phyloP scores from a whole-genome alignment of 2,888 invertebrate species.

The Amphipoea lucens region DNA sequence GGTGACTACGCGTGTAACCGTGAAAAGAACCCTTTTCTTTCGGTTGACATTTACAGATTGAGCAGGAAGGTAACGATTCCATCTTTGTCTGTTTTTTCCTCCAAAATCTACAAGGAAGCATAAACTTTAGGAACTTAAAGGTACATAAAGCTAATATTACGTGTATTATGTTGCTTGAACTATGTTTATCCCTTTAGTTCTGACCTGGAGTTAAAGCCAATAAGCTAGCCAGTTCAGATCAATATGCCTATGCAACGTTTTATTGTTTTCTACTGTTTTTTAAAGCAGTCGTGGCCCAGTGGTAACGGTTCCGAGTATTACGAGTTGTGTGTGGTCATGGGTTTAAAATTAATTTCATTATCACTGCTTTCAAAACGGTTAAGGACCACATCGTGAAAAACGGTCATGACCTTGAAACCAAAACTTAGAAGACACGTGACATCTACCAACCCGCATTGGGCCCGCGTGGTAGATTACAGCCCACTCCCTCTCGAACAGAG shows the following conservation, averaged over 20 bases:
- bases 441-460: too few relatives aligned
- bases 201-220: too few relatives aligned
- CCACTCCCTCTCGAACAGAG: too few relatives aligned
- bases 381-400: not conserved
- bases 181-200: not conserved
- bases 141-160: too few relatives aligned
- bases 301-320: too few relatives aligned
- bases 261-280: not conserved
- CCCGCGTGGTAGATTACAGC: too few relatives aligned
- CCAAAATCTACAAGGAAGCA: not conserved
- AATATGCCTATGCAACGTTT: not conserved
- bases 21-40: constrained; percentile 34
- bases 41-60: constrained; percentile 41
- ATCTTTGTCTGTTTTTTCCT: constrained; percentile 26
- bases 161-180: not conserved
- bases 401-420: not conserved
- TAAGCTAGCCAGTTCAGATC: not conserved
- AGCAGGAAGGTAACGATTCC: constrained; percentile 18
- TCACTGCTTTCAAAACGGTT: not conserved
- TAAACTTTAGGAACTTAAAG: not conserved
- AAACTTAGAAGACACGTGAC: not conserved
- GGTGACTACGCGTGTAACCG: constrained; percentile 5
- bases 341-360: not conserved
- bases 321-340: not conserved
- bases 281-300: not conserved